These are phyloP conservation scores for Sarcophaga variegata DNA, from an alignment of 2,888 invertebrate genomes.

Conservation along the genomic window DNA sequence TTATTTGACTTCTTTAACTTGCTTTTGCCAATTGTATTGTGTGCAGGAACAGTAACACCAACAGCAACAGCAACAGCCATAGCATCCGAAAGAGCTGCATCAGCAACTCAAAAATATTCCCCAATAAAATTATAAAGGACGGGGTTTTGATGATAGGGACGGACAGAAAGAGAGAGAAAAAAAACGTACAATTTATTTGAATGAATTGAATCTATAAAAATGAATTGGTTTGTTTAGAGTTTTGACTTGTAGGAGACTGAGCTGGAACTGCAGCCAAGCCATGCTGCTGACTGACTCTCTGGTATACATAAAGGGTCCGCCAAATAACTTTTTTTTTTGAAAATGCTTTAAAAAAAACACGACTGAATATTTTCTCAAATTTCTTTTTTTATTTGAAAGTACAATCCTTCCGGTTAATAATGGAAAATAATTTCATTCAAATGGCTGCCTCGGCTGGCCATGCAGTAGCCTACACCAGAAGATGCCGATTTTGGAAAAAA, in stretches of 20 bases:
- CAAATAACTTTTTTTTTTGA: too few species aligned
- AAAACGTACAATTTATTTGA: constrained; percentile 46
- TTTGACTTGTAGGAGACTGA: constrained; percentile 50
- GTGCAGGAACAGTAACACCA: constrained; percentile 31
- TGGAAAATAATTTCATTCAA: too few species aligned
- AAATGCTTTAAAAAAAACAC: too few species aligned
- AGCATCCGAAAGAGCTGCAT: constrained; percentile 6
- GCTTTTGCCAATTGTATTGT: constrained; percentile 59
- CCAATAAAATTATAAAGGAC: constrained; percentile 20
- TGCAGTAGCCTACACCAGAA: too few species aligned
- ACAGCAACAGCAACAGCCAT: not conserved
- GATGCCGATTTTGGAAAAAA: too few species aligned
- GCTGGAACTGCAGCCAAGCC: constrained; percentile 28
- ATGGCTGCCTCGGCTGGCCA: too few species aligned
- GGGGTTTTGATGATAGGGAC: constrained; percentile 12
- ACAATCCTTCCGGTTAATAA: too few species aligned
- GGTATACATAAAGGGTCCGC: too few species aligned
- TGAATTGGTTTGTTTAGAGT: constrained; percentile 65
- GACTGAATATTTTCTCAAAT: too few species aligned
- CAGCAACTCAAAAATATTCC: constrained; percentile 10
- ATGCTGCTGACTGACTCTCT: constrained; percentile 65
- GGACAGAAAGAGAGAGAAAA: constrained; percentile 15
- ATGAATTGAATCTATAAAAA: constrained; percentile 68
- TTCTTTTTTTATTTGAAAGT: too few species aligned
- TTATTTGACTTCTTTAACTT: constrained; percentile 69